Evolutionary conservation across 2,797 vertebrate species (phyloP).

Genomic region (Erpetoichthys calabaricus): DNA sequence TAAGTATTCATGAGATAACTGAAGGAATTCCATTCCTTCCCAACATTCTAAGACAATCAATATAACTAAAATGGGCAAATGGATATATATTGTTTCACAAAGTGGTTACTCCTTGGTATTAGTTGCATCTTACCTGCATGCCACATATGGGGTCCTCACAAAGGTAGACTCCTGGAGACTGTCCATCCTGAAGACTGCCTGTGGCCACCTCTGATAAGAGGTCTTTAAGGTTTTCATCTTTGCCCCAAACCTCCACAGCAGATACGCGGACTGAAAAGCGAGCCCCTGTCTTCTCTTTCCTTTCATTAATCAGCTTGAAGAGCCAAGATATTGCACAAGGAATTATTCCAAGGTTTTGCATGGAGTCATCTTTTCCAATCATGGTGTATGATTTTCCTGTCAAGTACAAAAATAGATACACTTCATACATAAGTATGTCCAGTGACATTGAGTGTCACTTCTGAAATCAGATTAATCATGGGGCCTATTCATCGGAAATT

Average conservation of each 20-base stretch:
- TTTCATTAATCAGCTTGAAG: constrained; percentile 83
- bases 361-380: constrained; percentile 79
- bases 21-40: too few relatives aligned
- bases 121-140: constrained; percentile 60
- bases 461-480: too few relatives aligned
- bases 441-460: too few relatives aligned
- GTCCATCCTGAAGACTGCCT: constrained; percentile 68
- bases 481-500: not conserved
- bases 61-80: too few relatives aligned
- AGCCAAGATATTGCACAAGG: constrained; percentile 96
- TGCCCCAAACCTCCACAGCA: constrained; percentile 85
- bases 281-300: constrained; percentile 84
- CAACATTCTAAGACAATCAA: too few relatives aligned
- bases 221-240: constrained; percentile 83
- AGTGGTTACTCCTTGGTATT: too few relatives aligned
- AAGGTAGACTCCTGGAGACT: constrained; percentile 72
- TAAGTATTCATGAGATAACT: too few relatives aligned
- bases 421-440: too few relatives aligned
- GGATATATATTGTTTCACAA: too few relatives aligned
- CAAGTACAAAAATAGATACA: constrained; percentile 11
- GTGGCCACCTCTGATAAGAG: constrained; percentile 73
- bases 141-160: constrained; percentile 82
- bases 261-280: constrained; percentile 86
- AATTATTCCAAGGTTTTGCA: constrained; percentile 78
- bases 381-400: constrained; percentile 90